phyloP scores from a whole-genome alignment of 2,888 invertebrate genomes.

The Dicycla oo region DNA sequence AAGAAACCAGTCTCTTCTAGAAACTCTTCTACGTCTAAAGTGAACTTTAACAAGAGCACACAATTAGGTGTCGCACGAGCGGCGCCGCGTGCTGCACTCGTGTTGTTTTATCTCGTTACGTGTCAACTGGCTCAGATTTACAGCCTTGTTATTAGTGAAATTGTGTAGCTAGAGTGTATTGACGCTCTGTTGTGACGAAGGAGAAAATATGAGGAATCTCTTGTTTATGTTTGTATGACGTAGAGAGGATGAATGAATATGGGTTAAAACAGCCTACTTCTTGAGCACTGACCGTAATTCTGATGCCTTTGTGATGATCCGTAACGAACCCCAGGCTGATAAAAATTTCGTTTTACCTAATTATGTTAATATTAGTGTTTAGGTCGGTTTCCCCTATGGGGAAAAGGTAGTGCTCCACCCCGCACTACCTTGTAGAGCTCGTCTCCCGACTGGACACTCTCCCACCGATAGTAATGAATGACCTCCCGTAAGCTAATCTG shows the following conservation, averaged over 20 bases:
- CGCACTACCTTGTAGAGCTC: too few species aligned
- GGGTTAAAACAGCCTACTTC: too few species aligned
- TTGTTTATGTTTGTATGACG: not conserved
- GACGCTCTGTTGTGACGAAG: not conserved
- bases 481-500: too few species aligned
- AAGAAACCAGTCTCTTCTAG: conserved; percentile 40
- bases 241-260: not conserved
- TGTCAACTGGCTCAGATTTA: conserved; percentile 65
- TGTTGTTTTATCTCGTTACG: conserved; percentile 73
- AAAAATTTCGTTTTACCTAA: too few species aligned
- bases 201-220: not conserved
- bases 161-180: conserved; percentile 14
- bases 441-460: too few species aligned
- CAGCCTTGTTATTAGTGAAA: conserved; percentile 55
- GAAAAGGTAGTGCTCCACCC: too few species aligned
- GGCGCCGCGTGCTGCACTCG: conserved; percentile 62
- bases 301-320: too few species aligned
- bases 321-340: too few species aligned
- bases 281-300: not conserved
- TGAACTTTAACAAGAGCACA: conserved; percentile 72
- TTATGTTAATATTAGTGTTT: too few species aligned
- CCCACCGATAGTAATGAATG: too few species aligned
- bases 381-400: too few species aligned
- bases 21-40: conserved; percentile 31
- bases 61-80: conserved; percentile 72